Conservation (phyloP, 30 jellyfish, hydroid and myxozoan genomes). For the Hydra vulgaris region DNA sequence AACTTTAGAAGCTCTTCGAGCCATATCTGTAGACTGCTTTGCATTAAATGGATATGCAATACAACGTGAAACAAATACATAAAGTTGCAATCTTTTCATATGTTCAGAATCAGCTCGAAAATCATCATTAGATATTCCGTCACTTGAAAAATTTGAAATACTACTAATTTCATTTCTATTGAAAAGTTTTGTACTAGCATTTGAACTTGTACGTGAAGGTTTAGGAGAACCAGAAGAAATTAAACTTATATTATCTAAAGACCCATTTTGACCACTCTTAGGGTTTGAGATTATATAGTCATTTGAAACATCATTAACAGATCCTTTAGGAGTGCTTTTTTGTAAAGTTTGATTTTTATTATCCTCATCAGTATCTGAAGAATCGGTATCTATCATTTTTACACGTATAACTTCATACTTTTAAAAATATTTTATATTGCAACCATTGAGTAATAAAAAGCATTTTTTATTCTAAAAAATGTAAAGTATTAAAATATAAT, state of each 20-base stretch:
- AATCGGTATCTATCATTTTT: not conserved
- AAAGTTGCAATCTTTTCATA: slow-evolving; percentile 60
- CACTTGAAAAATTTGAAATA: not conserved
- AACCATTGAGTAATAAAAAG: no score
- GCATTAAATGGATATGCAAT: slow-evolving; percentile 95
- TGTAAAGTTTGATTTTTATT: no score
- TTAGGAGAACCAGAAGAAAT: not conserved
- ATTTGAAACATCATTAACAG: not conserved
- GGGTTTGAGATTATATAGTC: no score
- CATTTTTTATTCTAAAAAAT: no score
- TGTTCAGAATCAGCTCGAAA: slow-evolving; percentile 80
- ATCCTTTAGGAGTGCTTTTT: not conserved
- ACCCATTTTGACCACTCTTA: no score
- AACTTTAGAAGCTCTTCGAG: slow-evolving; percentile 77
- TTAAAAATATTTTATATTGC: no score
- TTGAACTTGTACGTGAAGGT: not conserved
- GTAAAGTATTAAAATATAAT: no score
- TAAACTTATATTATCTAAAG: not conserved
- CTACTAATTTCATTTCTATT: not conserved
- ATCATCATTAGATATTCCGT: not conserved
- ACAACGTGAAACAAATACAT: slow-evolving; percentile 79
- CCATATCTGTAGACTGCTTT: slow-evolving; percentile 89
- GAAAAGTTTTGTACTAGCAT: not conserved
- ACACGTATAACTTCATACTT: not conserved
- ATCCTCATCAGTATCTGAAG: not conserved